Evolutionary conservation across 2,888 invertebrate species (phyloP).

Genomic region (Ornithoptera priamus): DNA sequence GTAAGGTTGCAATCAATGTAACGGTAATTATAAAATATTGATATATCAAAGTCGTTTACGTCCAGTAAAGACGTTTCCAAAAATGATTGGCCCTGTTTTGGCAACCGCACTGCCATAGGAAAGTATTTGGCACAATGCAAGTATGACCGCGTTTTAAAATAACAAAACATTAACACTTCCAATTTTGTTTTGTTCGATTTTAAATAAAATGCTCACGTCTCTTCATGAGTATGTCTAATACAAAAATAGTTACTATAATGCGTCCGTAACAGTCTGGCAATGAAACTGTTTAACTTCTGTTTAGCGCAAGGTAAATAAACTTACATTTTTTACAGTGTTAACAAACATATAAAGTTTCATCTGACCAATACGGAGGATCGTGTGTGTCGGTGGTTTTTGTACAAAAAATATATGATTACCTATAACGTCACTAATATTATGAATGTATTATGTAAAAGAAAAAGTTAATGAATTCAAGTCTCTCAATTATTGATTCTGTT

Average conservation of each 20-base stretch:
- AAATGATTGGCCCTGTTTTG: constrained; percentile 24
- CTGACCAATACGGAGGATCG: background rate
- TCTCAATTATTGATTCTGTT: too few relatives aligned
- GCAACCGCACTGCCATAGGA: background rate
- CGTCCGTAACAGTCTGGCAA: constrained; percentile 12
- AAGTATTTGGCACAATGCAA: constrained; percentile 27
- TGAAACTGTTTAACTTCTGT: constrained; percentile 11
- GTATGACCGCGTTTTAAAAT: constrained; percentile 15
- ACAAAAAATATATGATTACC: too few relatives aligned
- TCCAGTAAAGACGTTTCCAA: constrained; percentile 13
- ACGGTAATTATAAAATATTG: constrained; percentile 23
- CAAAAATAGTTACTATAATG: constrained; percentile 11
- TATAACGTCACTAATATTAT: too few relatives aligned
- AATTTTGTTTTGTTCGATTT: background rate
- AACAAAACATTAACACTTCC: constrained; percentile 13
- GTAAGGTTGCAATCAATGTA: constrained; percentile 23
- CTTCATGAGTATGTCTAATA: background rate
- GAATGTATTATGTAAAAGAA: too few relatives aligned
- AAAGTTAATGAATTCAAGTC: too few relatives aligned
- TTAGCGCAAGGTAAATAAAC: constrained; percentile 6
- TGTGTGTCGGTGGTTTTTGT: background rate
- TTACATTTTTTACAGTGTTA: constrained; percentile 10
- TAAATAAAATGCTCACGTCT: constrained; percentile 7
- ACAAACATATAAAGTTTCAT: constrained; percentile 8
- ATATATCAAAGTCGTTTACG: constrained; percentile 8